A percentile compares a stretch with the other conserved stretches of the same genome.
phyloP scores from a whole-genome alignment of 2,888 invertebrate genomes.

The Ganaspis brasiliensis region DNA sequence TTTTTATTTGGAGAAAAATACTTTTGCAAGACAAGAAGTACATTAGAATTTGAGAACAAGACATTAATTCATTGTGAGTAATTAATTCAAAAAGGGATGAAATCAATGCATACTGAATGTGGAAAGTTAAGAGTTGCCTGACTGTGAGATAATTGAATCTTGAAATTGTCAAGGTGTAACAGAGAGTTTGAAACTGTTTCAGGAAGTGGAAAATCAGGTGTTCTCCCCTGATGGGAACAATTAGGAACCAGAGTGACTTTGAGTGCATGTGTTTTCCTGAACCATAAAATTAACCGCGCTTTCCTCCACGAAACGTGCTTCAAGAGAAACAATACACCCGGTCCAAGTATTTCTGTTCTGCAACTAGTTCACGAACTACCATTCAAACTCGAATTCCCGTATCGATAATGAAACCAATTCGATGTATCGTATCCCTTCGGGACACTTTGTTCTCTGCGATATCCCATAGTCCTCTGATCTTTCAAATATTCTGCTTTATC shows the following conservation, averaged over 20 bases:
- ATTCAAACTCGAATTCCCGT: conserved; percentile 54
- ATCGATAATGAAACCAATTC: conserved; percentile 57
- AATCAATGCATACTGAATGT: conserved; percentile 9
- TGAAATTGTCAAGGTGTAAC: background rate
- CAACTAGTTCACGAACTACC: conserved; percentile 59
- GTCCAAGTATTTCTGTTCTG: conserved; percentile 58
- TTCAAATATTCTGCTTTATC: conserved; percentile 26
- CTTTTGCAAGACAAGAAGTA: too few species aligned
- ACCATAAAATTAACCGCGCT: conserved; percentile 56
- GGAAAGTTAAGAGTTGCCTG: background rate
- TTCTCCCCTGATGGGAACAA: conserved; percentile 7
- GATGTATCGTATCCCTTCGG: conserved; percentile 43
- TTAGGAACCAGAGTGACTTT: conserved; percentile 27
- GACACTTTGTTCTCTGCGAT: conserved; percentile 38
- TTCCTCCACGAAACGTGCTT: conserved; percentile 56
- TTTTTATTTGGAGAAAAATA: too few species aligned
- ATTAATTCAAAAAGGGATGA: background rate
- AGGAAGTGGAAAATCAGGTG: conserved; percentile 4
- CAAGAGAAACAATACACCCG: conserved; percentile 58
- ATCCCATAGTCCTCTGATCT: conserved; percentile 14
- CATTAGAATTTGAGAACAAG: too few species aligned
- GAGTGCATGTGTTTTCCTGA: background rate
- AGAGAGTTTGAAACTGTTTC: conserved; percentile 31
- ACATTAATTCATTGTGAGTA: background rate
- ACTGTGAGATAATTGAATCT: background rate